Evolutionary conservation across 2,113 vertebrate species (phyloP), one percentile per base, ranked within the genome.

Genomic region (Falcunculus frontatus): DNA sequence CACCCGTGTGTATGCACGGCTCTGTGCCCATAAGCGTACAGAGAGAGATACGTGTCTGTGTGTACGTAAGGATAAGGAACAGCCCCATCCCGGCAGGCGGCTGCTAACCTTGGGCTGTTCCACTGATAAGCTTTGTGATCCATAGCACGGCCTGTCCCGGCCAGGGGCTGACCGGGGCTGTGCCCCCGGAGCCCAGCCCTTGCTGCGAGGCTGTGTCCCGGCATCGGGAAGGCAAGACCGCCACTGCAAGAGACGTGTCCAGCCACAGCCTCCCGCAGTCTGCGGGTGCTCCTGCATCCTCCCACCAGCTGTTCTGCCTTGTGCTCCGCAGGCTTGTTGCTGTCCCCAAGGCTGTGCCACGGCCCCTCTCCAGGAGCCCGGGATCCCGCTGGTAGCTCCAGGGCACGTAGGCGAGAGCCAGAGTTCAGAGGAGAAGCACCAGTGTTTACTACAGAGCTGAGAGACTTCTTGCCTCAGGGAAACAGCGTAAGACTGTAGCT

Each of bases 71-170:
- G 12, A 10, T 12, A 4, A 8, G 44, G 14, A 78, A 7, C 56
- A 78, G 7, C 6, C 1, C 0, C 0, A 1, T 32, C 41, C 55
- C 64, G 41, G 46, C 26, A 56, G 65, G n/a, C n/a, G n/a, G 8
- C 25, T 1, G 0, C 46, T 5, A 7, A 2, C 17, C 16, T 15
- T 16, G n/a, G 19, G 6, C 37, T 35, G 8, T 7, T 39, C 32
- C 37, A 8, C 15, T 0, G 0, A 9, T 2, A 8, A 6, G 23
- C 10, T 16, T 2, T 15, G 75, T 10, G 23, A 30, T 17, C 37
- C 81, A 3, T 9, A 29, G 37, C 18, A 9, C n/a, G 29, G 10
- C 22, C n/a, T 2, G 13, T 32, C 29, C 6, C 1, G 68, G 25
- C 76, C 69, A 3, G 33, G 20, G 4, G 10, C 35, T 23, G 22